A percentile compares a stretch with the other conserved stretches of the same genome.
These are phyloP conservation scores for Parambassis ranga DNA, from an alignment of 2,797 vertebrate genomes.

Conservation along the genomic window DNA sequence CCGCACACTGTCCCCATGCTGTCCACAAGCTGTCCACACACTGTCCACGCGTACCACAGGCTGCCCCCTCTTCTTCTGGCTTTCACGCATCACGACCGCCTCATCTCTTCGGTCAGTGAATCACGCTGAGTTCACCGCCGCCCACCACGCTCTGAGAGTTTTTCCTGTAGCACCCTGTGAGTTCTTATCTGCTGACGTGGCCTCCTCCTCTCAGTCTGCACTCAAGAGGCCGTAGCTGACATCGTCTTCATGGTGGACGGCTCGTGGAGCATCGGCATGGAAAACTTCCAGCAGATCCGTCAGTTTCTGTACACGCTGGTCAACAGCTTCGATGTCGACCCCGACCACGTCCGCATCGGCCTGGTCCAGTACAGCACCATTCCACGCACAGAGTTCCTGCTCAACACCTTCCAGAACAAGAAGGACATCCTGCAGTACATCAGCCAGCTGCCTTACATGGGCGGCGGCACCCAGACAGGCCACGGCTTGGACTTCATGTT, in stretches of 20 bases:
- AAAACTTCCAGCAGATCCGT: constrained; percentile 75
- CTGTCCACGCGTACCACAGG: too few relatives aligned
- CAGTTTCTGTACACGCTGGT: constrained; percentile 77
- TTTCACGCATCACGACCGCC: background rate
- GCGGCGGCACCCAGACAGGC: constrained; percentile 74
- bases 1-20: too few relatives aligned
- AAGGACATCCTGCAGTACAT: constrained; percentile 67
- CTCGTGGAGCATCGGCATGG: constrained; percentile 76
- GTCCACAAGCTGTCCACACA: background rate
- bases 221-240: constrained; percentile 79
- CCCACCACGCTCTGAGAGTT: background rate
- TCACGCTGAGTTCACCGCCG: constrained; percentile 9
- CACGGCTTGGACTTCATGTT: constrained; percentile 77
- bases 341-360: constrained; percentile 78
- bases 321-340: constrained; percentile 76
- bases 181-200: constrained; percentile 6
- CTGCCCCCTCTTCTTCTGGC: background rate
- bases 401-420: constrained; percentile 72
- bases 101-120: background rate
- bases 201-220: constrained; percentile 74
- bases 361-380: constrained; percentile 79
- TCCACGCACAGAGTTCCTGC: constrained; percentile 76
- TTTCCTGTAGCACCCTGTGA: background rate
- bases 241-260: constrained; percentile 85
- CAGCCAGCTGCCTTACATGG: constrained; percentile 68